phyloP scores from a whole-genome alignment of 2,888 invertebrate species.

The Sarcophaga variegata region DNA sequence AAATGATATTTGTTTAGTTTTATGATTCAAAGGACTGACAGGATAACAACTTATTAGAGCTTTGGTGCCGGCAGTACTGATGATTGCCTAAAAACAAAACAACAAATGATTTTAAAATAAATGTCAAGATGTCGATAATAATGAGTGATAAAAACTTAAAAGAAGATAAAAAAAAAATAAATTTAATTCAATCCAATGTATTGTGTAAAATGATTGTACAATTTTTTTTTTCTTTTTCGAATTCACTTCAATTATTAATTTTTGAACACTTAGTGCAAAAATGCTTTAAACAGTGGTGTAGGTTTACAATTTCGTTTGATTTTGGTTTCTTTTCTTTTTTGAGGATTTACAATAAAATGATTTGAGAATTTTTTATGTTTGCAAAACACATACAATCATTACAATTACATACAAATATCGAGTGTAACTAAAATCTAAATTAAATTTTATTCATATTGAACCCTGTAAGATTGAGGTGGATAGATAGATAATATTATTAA shows the following conservation, averaged over 20 bases:
- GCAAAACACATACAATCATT: neutral
- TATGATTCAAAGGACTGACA: slow-evolving; percentile 45
- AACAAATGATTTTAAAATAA: slow-evolving; percentile 74
- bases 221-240: neutral
- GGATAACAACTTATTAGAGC: slow-evolving; percentile 74
- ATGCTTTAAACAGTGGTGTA: slow-evolving; percentile 3
- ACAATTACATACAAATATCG: neutral
- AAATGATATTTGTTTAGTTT: slow-evolving; percentile 48
- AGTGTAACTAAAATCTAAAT: slow-evolving; percentile 19
- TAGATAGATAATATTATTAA: neutral
- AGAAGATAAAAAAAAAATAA: neutral
- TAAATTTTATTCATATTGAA: slow-evolving; percentile 1
- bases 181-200: slow-evolving; percentile 3
- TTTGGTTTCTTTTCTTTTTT: neutral
- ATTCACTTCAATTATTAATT: neutral
- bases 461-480: slow-evolving; percentile 20
- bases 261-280: slow-evolving; percentile 22
- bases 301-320: slow-evolving; percentile 10
- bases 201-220: slow-evolving; percentile 1
- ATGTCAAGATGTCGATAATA: slow-evolving; percentile 10
- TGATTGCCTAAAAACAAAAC: slow-evolving; percentile 77
- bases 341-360: neutral
- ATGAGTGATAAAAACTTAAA: neutral
- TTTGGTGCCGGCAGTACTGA: slow-evolving; percentile 79
- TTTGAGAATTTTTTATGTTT: neutral